These are phyloP conservation scores for Synanthedon tipuliformis DNA, from an alignment of 2,888 invertebrate genomes.

Conservation along the genomic window DNA sequence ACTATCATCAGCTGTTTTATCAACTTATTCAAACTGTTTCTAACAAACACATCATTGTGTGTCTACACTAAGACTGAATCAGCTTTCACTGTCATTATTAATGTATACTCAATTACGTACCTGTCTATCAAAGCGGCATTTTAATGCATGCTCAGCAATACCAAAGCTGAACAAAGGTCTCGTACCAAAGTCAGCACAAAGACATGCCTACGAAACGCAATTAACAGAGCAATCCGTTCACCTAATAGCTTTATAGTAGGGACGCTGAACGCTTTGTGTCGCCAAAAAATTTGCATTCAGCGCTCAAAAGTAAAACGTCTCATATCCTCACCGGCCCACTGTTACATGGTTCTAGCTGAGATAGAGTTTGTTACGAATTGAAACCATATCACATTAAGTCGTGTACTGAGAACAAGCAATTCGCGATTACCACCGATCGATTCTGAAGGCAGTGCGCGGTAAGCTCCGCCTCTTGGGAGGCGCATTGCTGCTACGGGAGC, in stretches of 20 bases:
- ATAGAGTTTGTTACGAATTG: constrained; percentile 8
- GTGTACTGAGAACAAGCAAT: constrained; percentile 31
- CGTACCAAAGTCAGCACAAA: constrained; percentile 38
- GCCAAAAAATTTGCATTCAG: constrained; percentile 58
- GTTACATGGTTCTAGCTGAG: constrained; percentile 31
- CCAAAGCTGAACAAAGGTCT: constrained; percentile 36
- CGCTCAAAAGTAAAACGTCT: constrained; percentile 28
- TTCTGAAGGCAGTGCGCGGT: constrained; percentile 57
- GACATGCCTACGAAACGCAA: constrained; percentile 64
- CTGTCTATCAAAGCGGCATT: constrained; percentile 7
- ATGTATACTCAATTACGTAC: constrained; percentile 24
- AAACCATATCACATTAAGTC: constrained; percentile 29
- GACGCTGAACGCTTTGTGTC: constrained; percentile 33
- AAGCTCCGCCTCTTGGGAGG: constrained; percentile 65
- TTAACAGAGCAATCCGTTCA: constrained; percentile 60
- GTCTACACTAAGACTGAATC: constrained; percentile 9
- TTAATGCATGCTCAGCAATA: constrained; percentile 16
- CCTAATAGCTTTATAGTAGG: constrained; percentile 50
- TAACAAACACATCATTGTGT: neutral
- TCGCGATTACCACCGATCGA: constrained; percentile 55
- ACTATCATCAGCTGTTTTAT: too few species aligned
- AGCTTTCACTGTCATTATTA: constrained; percentile 35
- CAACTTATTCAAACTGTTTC: too few species aligned
- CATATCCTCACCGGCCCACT: constrained; percentile 13
- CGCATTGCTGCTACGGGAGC: constrained; percentile 61